phyloP scores from a whole-genome alignment of 1,140 invertebrate species.

The Tribolium castaneum region DNA sequence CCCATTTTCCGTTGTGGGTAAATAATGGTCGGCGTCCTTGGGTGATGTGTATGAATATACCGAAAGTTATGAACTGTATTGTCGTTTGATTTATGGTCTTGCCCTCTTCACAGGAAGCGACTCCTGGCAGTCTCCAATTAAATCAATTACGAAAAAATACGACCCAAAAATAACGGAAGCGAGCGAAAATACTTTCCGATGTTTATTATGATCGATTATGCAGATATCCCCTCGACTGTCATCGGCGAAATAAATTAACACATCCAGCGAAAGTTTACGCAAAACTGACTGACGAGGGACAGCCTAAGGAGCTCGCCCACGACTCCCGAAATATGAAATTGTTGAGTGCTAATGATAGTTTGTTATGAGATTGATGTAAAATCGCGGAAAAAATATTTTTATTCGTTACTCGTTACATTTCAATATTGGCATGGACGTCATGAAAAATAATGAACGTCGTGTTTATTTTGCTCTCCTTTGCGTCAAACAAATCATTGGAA shows the following conservation, averaged over 20 bases:
- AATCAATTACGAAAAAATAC: constrained; percentile 4
- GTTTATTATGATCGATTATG: constrained; percentile 19
- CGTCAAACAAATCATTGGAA: constrained; percentile 23
- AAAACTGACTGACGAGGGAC: no score
- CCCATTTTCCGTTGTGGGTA: constrained; percentile 18
- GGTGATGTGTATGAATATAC: neutral
- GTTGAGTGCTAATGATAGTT: constrained; percentile 3
- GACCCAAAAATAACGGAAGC: neutral
- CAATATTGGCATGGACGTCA: constrained; percentile 14
- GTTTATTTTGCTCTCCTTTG: constrained; percentile 8
- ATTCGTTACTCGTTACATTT: neutral
- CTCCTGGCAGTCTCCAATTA: constrained; percentile 12
- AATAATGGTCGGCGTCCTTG: neutral
- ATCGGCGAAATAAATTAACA: neutral
- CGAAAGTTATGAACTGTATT: constrained; percentile 6
- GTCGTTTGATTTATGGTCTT: constrained; percentile 26
- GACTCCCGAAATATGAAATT: neutral
- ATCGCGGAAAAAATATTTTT: constrained; percentile 12
- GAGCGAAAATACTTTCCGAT: neutral
- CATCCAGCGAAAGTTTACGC: neutral
- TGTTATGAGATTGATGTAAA: constrained; percentile 8
- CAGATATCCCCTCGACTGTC: neutral
- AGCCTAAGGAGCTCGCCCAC: neutral
- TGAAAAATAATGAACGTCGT: constrained; percentile 1
- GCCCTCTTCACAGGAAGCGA: neutral